Base-by-base conservation (phyloP, 2,797 vertebrate genomes). In the Gobio occitaniae region DNA sequence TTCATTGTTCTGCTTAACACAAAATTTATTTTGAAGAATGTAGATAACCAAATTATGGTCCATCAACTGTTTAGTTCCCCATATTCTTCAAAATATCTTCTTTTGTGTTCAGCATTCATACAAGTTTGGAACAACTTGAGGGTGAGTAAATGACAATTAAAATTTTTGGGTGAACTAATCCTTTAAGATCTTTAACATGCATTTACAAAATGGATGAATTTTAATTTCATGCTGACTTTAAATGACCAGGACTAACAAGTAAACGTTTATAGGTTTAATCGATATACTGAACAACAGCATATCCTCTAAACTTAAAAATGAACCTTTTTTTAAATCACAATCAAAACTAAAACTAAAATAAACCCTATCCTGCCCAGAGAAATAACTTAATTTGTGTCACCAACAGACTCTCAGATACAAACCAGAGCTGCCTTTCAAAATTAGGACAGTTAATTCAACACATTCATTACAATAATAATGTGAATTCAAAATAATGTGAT, bases 371-470 rank as follows among this genome's bases (percentile, higher is more conserved):
- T 32, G 70, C 70, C 19, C 41, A 75, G 70, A 74, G 70, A 29
- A 83, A 74, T 12, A 7, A 50, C 47, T 75, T 83, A 74, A 83
- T 75, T 81, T 66, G 66, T 56, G 36, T 81, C 66, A 56, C 50
- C 21, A 21, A 74, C 68, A 82, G n/a, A 59, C 56, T n/a, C 56
- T 50, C 17, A 36, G 25, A 82, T 15, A 25, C 29, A 83, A 66
- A 52, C 13, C 59, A 63, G 47, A 83, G 29, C 61, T 66, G 25
- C 47, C 69, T 77, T 59, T 41, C 19, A 41, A 77, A 77, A 59
- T 77, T 25, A 77, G 54, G 54, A 44, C 11, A 41, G 19, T 25
- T 77, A 13, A 77, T 38, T 59, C 9, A 54, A 36, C 66, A 38
- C 17, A 4, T 41, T 69, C 9, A 69, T 69, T 19, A 19, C 21